Evolutionary conservation across 2,888 invertebrate species (phyloP), one percentile per base, ranked within the genome.

Genomic region (Melieria picta): DNA sequence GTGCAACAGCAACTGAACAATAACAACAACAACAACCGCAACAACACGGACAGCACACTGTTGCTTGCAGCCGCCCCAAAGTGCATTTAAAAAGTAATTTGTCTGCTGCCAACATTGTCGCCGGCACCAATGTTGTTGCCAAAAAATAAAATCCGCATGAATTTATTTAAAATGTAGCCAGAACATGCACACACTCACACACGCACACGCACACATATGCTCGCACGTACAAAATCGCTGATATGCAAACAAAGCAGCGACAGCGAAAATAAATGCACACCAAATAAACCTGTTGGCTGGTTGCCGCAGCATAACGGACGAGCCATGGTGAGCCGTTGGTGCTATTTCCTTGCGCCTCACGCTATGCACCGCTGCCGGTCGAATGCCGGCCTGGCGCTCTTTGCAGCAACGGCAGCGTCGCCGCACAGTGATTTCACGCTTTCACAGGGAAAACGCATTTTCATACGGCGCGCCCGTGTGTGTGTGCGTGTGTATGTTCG

Each of bases 51-150:
- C 16, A 16, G 16, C 16, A 16, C 30, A 30, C 30, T 30, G 30
- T 30, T 30, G 30, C 30, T 30, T 30, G 30, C 30, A 30, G 30
- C 30, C 16, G 47, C 56, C 5, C 63, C 56, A 83, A 82, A 81
- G 80, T 84, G 83, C 84, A 83, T 84, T 83, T 82, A 83, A 83
- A 83, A 83, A 82, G 84, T 84, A 83, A 83, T 83, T 83, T 83
- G 84, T 83, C 83, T 84, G 80, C 78, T 78, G 78, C 76, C 77
- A 67, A 52, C 67, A 67, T 60, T 56, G 45, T 65, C 55, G 57
- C 48, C 57, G n/a, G 48, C 48, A 66, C 13, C 52, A 67, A 67
- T 58, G 45, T 52, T 45, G 61, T 52, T 67, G 74, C 30, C 76
- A 75, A 77, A 77, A 77, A 74, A 77, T 77, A 78, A 84, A 83